Percentiles rank a stretch among this genome's conserved stretches.
These are phyloP conservation scores for Cyprinodon variegatus DNA, from an alignment of 2,113 vertebrate genomes.

Conservation along the genomic window DNA sequence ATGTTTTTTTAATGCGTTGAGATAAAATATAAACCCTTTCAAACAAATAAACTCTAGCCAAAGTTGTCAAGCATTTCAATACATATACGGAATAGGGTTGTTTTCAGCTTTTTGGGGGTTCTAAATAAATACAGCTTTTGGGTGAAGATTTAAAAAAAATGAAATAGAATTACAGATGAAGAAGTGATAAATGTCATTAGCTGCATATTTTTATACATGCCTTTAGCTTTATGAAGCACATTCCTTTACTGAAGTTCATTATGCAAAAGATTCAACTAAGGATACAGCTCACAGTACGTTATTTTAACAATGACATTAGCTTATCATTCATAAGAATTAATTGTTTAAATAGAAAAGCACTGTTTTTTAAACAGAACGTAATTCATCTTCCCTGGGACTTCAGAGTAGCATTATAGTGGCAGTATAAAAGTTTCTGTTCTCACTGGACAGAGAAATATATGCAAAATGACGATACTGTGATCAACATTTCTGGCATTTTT, in stretches of 20 bases:
- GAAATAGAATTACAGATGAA: not conserved
- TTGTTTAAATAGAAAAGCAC: not conserved
- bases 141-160: not conserved
- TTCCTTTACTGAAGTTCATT: slow-evolving; percentile 10
- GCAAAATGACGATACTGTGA: not conserved
- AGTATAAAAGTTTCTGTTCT: not conserved
- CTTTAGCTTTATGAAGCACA: slow-evolving; percentile 5
- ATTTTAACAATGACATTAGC: slow-evolving; percentile 4
- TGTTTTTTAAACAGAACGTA: not conserved
- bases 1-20: too few relatives aligned
- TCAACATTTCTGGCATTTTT: not conserved
- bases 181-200: not conserved
- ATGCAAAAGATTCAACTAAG: not conserved
- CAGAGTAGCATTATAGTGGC: not conserved
- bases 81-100: not conserved
- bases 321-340: not conserved
- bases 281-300: not conserved
- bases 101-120: not conserved
- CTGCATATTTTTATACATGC: not conserved
- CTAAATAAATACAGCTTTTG: not conserved
- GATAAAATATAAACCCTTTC: too few relatives aligned
- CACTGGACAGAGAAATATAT: not conserved
- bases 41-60: too few relatives aligned
- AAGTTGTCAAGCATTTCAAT: too few relatives aligned
- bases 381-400: not conserved